Percentiles rank a stretch among this genome's conserved stretches.
phyloP scores from a whole-genome alignment of 92 coral and sea anemone species.

The Epizoanthus illoricatus region DNA sequence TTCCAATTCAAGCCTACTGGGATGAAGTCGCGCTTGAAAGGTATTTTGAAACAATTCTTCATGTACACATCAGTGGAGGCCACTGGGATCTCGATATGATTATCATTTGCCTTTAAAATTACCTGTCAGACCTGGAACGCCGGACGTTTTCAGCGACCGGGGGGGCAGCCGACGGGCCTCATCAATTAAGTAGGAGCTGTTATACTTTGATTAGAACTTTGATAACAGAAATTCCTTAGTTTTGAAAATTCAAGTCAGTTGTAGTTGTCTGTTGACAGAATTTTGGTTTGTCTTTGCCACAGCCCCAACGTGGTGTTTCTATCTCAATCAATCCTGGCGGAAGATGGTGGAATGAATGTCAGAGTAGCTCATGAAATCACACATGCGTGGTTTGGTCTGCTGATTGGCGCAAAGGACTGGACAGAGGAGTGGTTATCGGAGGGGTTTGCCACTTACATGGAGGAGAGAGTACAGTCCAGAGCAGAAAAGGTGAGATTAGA shows the following conservation, averaged over 20 bases:
- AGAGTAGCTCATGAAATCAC: constrained; percentile 98
- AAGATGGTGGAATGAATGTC: constrained; percentile 87
- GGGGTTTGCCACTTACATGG: constrained; percentile 93
- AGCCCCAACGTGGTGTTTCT: constrained; percentile 96
- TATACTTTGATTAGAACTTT: background rate
- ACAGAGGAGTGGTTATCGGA: constrained; percentile 97
- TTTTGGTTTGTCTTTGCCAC: constrained; percentile 16
- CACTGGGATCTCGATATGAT: too few relatives aligned
- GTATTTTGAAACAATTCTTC: too few relatives aligned
- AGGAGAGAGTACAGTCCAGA: constrained; percentile 84
- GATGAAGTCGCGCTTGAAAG: too few relatives aligned
- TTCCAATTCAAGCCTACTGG: too few relatives aligned
- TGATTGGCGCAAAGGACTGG: constrained; percentile 98
- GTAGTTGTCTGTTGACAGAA: background rate
- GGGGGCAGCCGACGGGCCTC: too few relatives aligned
- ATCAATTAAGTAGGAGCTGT: too few relatives aligned
- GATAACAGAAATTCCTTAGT: background rate
- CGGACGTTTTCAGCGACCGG: too few relatives aligned
- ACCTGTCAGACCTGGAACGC: too few relatives aligned
- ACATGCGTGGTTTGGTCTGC: constrained; percentile 98
- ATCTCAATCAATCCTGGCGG: constrained; percentile 96
- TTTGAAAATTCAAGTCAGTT: background rate
- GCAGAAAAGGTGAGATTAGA: constrained; percentile 68
- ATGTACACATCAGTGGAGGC: too few relatives aligned
- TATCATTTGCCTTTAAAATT: too few relatives aligned